Evolutionary conservation across 2,113 vertebrate genomes (phyloP).

Genomic region (Brienomyrus longianalis): DNA sequence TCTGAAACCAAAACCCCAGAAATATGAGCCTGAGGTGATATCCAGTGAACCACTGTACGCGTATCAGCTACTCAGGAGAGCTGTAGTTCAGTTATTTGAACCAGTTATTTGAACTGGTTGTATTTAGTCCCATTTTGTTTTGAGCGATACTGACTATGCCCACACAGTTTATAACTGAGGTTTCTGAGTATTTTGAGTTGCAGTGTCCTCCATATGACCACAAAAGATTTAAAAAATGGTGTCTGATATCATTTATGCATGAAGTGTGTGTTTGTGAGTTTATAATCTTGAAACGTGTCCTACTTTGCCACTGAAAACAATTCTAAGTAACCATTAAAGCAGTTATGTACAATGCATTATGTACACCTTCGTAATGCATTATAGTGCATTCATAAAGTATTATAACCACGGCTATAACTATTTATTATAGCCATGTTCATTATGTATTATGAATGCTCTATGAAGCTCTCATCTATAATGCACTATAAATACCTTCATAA

Average conservation of each 20-base stretch:
- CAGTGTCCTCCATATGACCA: background rate
- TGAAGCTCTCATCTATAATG: too few species aligned
- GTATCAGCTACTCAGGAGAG: background rate
- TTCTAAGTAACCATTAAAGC: too few species aligned
- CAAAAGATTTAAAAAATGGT: background rate
- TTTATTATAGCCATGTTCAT: too few species aligned
- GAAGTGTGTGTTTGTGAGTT: background rate
- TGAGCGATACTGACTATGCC: background rate
- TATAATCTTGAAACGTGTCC: background rate
- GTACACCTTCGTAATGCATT: too few species aligned
- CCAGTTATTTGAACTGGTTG: background rate
- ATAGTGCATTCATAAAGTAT: too few species aligned
- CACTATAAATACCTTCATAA: too few species aligned
- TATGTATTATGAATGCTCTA: too few species aligned
- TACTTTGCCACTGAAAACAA: background rate
- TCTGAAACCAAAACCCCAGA: background rate
- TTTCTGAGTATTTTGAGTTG: background rate
- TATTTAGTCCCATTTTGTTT: background rate
- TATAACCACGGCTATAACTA: too few species aligned
- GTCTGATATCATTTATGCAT: background rate
- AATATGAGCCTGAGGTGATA: background rate
- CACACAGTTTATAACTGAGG: background rate
- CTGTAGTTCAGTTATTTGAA: background rate
- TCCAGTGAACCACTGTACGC: background rate
- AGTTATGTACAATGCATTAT: too few species aligned